Base-by-base conservation (phyloP, 2,888 invertebrate species). In the Eilema caniola region DNA sequence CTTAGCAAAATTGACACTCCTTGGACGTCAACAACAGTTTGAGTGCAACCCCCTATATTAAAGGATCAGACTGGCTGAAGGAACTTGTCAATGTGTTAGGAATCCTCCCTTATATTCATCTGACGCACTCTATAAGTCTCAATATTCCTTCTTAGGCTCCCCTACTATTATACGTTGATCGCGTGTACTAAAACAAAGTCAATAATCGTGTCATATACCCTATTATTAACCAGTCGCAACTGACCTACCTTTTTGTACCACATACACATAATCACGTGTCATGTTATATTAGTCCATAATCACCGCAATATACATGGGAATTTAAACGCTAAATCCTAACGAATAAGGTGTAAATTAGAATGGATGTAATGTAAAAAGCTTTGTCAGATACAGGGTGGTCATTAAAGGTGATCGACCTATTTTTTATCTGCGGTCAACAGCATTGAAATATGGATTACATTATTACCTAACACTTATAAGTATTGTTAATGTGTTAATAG, bases 361-460 rank as follows among this genome's bases (percentile, higher is more conserved):
- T 72, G 64, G 57, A 64, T 56, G 1, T 37, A 2, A 11, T 64
- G 53, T 47, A 67, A 69, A n/a, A 77, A 72, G 76, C 68, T 74
- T 78, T 78, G 61, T 78, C 66, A 74, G 76, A 82, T 76, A 77
- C 77, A 10, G 66, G 75, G 76, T 84, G 80, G 84, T 74, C 82
- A 83, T 85, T 80, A 81, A 77, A 84, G 88, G 88, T 90, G 86
- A 88, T 81, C 80, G 87, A 83, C 84, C 86, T 75, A 82, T 83
- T 83, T 82, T 37, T 80, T 80, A 76, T 72, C 75, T 31, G 24
- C 73, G 83, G 80, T 81, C 82, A 82, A 75, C 76, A 80, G 67
- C 81, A 69, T 75, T 70, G 68, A 67, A 67, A 68, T 78, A 68
- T 76, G 66, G 71, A 77, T 73, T 37, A 37, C 1, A 5, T 78